phyloP scores from a whole-genome alignment of 2,797 vertebrate genomes.

The Cuniculus paca region DNA sequence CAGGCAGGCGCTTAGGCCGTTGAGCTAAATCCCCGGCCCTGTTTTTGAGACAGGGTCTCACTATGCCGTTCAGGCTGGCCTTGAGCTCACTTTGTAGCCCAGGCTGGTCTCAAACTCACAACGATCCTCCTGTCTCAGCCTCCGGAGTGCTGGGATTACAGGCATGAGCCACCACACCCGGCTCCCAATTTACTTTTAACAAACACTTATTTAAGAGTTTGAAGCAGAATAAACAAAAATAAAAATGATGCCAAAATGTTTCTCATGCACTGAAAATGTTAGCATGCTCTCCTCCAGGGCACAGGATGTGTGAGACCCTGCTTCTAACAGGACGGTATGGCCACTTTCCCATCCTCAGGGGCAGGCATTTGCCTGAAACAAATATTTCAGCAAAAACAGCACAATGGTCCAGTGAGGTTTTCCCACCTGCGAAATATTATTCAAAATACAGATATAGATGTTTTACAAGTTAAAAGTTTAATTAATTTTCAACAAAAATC shows the following conservation, averaged over 20 bases:
- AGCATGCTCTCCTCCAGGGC: neutral
- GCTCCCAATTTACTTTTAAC: conserved; percentile 20
- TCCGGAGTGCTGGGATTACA: neutral
- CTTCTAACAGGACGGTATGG: neutral
- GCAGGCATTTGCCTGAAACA: neutral
- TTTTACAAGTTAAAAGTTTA: conserved; percentile 66
- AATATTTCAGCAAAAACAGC: conserved; percentile 32
- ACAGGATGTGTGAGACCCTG: neutral
- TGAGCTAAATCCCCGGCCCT: too few species aligned
- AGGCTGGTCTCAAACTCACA: too few species aligned
- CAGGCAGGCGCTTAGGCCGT: too few species aligned
- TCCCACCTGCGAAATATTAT: neutral
- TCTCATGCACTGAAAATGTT: neutral
- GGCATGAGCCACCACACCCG: neutral
- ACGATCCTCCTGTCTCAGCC: too few species aligned
- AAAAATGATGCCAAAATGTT: neutral
- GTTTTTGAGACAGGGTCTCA: too few species aligned
- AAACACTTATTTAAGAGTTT: conserved; percentile 4
- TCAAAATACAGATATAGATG: conserved; percentile 50
- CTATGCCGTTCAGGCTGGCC: too few species aligned
- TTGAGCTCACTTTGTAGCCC: too few species aligned
- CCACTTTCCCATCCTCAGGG: neutral
- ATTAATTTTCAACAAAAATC: conserved; percentile 54
- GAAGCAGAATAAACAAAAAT: conserved; percentile 55
- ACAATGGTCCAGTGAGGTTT: neutral